Base-by-base conservation (phyloP, 2,888 invertebrate genomes). In the Gari tellinella region DNA sequence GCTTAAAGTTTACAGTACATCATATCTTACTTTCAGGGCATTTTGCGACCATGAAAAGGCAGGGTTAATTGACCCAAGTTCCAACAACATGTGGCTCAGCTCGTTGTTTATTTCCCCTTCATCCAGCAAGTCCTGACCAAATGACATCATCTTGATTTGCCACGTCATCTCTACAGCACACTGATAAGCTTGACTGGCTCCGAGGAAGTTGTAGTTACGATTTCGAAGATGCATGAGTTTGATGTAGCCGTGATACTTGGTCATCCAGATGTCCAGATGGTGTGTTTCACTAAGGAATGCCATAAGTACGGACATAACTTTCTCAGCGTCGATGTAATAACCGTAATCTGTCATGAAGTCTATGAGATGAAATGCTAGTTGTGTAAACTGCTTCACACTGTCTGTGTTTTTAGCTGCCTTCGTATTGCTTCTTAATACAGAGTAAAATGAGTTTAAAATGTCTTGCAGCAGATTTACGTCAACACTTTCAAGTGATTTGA, bases 61-160 rank as follows among this genome's bases (percentile, higher is more conserved):
- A 25, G 89, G 78, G 17, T 77, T 79, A n/a, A 87, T 72, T 15
- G 88, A 88, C 7, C 89, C 90, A 25, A 84, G 81, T 62, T 90
- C 88, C 21, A 87, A 61, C 72, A 87, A 66, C 81, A 87, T 81
- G 53, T 77, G 64, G 49, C 88, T 87, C 40, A 88, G 65, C 60
- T 87, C 88, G 15, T 76, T 68, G 56, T 83, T 82, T 26, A 88
- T 40, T 45, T 83, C 84, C 0, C 84, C 84, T 61, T 88, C 83
- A 48, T 87, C 76, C 5, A 90, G 45, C 14, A 89, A 53, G 52
- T 86, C 83, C 75, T 88, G 82, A 25, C 90, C 90, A 81, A 89
- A 90, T 3, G 90, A 89, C 86, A 88, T 86, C 87, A 88, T 81
- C 51, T 86, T 76, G 23, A 90, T 89, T 60, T 88, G 82, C 82